phyloP scores from a whole-genome alignment of 2,888 invertebrate genomes.

The Hirtodrosophila trivittata region DNA sequence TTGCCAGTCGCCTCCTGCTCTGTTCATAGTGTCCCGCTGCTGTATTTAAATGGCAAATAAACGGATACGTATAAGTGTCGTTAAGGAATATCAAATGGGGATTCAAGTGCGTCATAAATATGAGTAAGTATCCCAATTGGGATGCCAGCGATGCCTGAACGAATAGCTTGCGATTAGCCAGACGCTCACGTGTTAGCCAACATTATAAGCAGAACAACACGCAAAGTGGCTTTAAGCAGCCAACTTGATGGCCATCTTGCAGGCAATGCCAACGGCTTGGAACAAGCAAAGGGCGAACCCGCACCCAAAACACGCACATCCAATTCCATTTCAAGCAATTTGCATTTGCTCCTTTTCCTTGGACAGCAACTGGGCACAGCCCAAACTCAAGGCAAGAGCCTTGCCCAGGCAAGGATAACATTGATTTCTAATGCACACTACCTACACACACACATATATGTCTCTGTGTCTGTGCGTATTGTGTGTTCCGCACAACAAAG shows the following conservation, averaged over 20 bases:
- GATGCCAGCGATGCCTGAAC: neutral
- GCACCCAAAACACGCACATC: conserved; percentile 52
- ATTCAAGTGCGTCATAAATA: neutral
- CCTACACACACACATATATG: conserved; percentile 8
- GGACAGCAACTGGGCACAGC: conserved; percentile 24
- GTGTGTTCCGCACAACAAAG: conserved; percentile 48
- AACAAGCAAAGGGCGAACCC: conserved; percentile 59
- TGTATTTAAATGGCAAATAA: conserved; percentile 6
- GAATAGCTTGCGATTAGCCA: conserved; percentile 9
- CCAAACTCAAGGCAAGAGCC: conserved; percentile 51
- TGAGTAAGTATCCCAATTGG: neutral
- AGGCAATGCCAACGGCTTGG: conserved; percentile 37
- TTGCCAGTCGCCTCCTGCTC: conserved; percentile 27
- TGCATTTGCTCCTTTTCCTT: conserved; percentile 50
- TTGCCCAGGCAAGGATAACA: conserved; percentile 44
- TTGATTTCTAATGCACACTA: conserved; percentile 44
- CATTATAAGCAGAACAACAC: conserved; percentile 54
- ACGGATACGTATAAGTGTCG: no score
- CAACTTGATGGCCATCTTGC: conserved; percentile 45
- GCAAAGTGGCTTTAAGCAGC: conserved; percentile 36
- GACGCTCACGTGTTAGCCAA: conserved; percentile 56
- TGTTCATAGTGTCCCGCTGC: conserved; percentile 40
- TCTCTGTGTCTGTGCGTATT: neutral
- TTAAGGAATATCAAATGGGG: conserved; percentile 7
- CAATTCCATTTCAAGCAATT: conserved; percentile 33